Evolutionary conservation across 2,888 invertebrate species (phyloP).

Genomic region (Marronus borbonicus): DNA sequence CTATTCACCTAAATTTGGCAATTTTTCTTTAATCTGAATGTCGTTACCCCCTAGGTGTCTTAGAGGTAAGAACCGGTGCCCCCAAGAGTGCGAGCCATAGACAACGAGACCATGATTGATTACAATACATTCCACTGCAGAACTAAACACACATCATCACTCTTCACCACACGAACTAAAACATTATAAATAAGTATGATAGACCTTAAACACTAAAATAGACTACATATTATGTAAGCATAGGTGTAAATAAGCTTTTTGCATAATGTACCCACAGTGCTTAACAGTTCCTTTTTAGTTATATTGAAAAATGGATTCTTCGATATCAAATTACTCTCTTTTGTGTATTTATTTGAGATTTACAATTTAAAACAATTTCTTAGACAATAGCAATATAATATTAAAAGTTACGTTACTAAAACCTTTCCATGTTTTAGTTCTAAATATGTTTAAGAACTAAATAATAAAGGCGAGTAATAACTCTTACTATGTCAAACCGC

Average conservation of each 20-base stretch:
- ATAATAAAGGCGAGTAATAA: too few species aligned
- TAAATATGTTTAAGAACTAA: too few species aligned
- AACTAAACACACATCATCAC: conserved; percentile 63
- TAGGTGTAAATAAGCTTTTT: neutral
- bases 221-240: neutral
- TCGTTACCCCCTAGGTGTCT: conserved; percentile 55
- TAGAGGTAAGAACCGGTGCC: conserved; percentile 54
- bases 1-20: conserved; percentile 56
- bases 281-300: too few species aligned
- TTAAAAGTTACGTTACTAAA: too few species aligned
- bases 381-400: too few species aligned
- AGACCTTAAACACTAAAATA: conserved; percentile 1
- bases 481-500: too few species aligned
- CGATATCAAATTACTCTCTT: too few species aligned
- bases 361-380: too few species aligned
- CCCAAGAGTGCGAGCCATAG: conserved; percentile 60
- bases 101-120: conserved; percentile 67
- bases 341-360: too few species aligned
- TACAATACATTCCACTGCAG: conserved; percentile 63
- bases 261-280: neutral
- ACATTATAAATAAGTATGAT: conserved; percentile 36
- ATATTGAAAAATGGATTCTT: too few species aligned
- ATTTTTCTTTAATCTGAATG: conserved; percentile 57
- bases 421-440: too few species aligned
- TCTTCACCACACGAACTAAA: conserved; percentile 52